A percentile compares a stretch with the other conserved stretches of the same genome.
Conservation (phyloP, 2,797 vertebrate genomes). For the Esox lucius region DNA sequence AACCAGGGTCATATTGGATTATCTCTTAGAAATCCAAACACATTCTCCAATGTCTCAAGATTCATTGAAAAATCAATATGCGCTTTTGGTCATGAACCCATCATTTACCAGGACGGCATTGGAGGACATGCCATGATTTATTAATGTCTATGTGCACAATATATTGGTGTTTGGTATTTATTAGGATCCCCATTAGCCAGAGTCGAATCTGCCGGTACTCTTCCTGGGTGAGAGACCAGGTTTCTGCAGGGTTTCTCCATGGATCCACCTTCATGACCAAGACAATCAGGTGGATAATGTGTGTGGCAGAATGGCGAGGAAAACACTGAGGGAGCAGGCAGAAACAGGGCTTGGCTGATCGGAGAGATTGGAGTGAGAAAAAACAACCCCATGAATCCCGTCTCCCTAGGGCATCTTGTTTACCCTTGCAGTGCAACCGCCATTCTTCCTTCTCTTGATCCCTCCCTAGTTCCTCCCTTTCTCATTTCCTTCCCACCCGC, state of each 20-base stretch:
- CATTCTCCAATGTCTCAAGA: slow-evolving; percentile 14
- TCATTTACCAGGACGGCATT: slow-evolving; percentile 10
- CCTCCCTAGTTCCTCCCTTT: slow-evolving; percentile 33
- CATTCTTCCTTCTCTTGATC: not conserved
- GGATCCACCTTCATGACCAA: not conserved
- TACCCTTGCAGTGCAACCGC: slow-evolving; percentile 39
- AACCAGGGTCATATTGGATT: slow-evolving; percentile 25
- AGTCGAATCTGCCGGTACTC: too few relatives aligned
- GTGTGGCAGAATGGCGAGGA: not conserved
- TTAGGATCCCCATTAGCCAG: too few relatives aligned
- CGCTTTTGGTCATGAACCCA: slow-evolving; percentile 8
- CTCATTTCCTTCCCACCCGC: too few relatives aligned
- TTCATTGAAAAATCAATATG: slow-evolving; percentile 13
- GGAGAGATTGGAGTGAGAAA: slow-evolving; percentile 54
- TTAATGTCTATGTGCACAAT: not conserved
- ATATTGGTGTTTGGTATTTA: not conserved
- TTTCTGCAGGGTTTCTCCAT: not conserved
- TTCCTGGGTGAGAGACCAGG: too few relatives aligned
- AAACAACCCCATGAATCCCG: slow-evolving; percentile 38
- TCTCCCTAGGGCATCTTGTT: slow-evolving; percentile 66
- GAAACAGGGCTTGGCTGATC: slow-evolving; percentile 54
- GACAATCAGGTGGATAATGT: not conserved
- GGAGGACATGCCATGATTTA: not conserved
- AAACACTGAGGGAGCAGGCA: not conserved
- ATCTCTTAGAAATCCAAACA: slow-evolving; percentile 21